Percentiles rank a stretch among this genome's conserved stretches.
Conservation (phyloP, 2,888 invertebrate species). For the Mactromeris polynyma region DNA sequence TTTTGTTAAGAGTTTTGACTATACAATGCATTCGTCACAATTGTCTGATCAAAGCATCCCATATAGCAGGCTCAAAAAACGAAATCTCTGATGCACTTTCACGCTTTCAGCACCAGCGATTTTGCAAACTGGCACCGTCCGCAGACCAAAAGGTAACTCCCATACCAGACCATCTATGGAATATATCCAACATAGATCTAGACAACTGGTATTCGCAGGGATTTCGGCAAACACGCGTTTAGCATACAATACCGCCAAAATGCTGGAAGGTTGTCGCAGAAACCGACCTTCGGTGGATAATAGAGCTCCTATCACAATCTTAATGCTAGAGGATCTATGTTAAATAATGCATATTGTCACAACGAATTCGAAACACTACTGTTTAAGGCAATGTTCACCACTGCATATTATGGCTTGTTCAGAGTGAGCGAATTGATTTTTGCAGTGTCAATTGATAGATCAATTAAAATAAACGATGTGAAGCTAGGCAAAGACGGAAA, state of each 20-base stretch:
- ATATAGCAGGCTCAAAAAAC: slow-evolving; percentile 33
- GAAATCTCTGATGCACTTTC: slow-evolving; percentile 21
- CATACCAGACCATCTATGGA: slow-evolving; percentile 28
- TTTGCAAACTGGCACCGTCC: background rate
- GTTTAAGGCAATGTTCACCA: background rate
- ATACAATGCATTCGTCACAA: slow-evolving; percentile 30
- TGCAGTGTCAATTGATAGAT: background rate
- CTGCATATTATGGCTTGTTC: background rate
- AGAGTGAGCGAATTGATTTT: background rate
- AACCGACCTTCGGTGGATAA: background rate
- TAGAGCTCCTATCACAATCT: background rate
- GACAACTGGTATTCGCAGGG: background rate
- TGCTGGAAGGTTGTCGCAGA: slow-evolving; percentile 18
- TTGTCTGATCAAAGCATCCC: slow-evolving; percentile 29
- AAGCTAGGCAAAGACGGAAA: background rate
- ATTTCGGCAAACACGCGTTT: background rate
- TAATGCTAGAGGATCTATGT: background rate
- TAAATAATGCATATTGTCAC: background rate
- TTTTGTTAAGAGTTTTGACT: slow-evolving; percentile 36
- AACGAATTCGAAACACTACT: background rate
- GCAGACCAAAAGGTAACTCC: background rate
- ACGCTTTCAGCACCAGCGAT: slow-evolving; percentile 36
- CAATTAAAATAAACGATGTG: background rate
- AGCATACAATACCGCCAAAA: slow-evolving; percentile 18
- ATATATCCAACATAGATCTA: background rate